Evolutionary conservation across 2,797 vertebrate genomes (phyloP), one percentile per base, ranked within the genome.

Genomic region (Thunnus albacares): DNA sequence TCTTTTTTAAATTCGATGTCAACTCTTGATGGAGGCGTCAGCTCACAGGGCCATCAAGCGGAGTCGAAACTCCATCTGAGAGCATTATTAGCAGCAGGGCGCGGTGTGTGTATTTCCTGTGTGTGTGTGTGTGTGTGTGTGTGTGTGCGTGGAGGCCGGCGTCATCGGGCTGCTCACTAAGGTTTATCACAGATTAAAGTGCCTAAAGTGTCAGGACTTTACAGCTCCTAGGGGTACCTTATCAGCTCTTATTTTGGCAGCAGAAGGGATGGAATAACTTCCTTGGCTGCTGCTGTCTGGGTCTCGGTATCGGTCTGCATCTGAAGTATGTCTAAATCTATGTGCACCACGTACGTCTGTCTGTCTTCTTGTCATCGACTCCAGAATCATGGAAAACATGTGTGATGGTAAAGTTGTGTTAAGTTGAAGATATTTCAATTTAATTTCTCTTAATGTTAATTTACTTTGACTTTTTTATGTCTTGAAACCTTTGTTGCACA

Each of bases 171-270:
- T 35, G 41, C 77, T 28, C 71, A 53, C 51, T 17, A 12, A 51
- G 57, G 67, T 77, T 86, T 90, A 86, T 87, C 81, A 3, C 2
- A 24, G 81, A 83, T 81, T 83, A 68, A 75, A 87, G 87, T 76
- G 79, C 77, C 75, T 90, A 17, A 90, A 88, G 89, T 92, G 87
- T 90, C 75, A 71, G 64, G 89, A 73, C 88, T 86, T 89, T 75
- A 75, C 87, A 87, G 75, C 74, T 87, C 30, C 38, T 24, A 35
- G 52, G 71, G 69, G 38, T 22, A 12, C 47, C 76, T 84, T 88
- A 88, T 89, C 85, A 69, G 33, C 73, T 88, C 71, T 78, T 84
- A 81, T 90, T 91, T 88, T 91, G 82, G 87, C 82, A 78, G 75
- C 66, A 18, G 76, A 47, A 80, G 72, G 45, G 69, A 76, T 77